Evolutionary conservation across 2,888 invertebrate genomes (phyloP), one percentile per base, ranked within the genome.

Genomic region (Caenorhabditis sp.): DNA sequence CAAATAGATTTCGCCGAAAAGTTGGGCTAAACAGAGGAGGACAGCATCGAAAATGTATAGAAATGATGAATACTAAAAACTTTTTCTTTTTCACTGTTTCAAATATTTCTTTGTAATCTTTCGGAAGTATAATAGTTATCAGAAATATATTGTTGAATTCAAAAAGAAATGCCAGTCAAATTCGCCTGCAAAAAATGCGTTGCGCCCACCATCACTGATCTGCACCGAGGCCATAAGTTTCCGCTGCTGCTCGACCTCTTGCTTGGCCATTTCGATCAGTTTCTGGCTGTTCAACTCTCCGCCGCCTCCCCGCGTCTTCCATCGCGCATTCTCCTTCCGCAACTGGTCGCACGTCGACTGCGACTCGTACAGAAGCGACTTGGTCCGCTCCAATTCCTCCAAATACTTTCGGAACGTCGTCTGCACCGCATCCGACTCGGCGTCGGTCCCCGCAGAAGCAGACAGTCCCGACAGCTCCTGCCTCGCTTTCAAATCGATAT

Each of bases 301-400:
- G 7, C 55, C 50, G n/a, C 46, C 58, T 27, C 66, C 61, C 3
- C 65, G 58, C 6, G 61, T 55, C 26, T 80, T 82, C 80, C 78
- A 83, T 30, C 72, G 39, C 9, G 70, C 53, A 43, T 83, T 65
- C 22, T 84, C 93, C 56, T 85, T 86, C 53, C 93, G 92, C 27
- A 94, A 89, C 83, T 93, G 93, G 81, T 94, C 93, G 87, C 93
- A 93, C 87, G 93, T 93, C 59, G 93, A 92, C 88, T 94, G 95
- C 0, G 95, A 93, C 90, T 97, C 96, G 88, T 95, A 92, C 61
- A 97, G 90, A 89, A 95, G 94, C 0, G 95, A 94, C 81, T 91
- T 90, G 76, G 63, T 79, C 45, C 62, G 65, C 39, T 78, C 72
- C 26, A 79, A 35, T 17, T 81, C 77, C 39, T 80, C 77, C 8